Base-by-base conservation (phyloP, 2,888 invertebrate genomes). In the Apoderus coryli region DNA sequence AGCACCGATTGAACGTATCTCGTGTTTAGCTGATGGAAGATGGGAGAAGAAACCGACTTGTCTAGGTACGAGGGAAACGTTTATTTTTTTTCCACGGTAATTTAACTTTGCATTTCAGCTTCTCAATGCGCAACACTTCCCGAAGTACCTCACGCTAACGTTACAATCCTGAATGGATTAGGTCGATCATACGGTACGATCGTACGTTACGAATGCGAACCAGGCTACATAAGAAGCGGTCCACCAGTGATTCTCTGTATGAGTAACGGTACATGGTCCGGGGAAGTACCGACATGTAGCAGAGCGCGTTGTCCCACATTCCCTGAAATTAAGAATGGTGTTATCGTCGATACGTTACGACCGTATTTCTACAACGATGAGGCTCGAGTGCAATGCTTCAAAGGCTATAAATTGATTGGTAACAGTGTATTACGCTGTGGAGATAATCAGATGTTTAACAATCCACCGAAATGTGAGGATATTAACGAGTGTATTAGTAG, bases 261-360 rank as follows among this genome's bases (percentile, higher is more conserved):
- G 86, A 89, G 88, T 50, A 89, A 90, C 50, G 90, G 90, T 29
- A 88, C 89, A 6, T 92, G 90, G 90, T 89, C 89, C 35, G 86
- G 85, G 35, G 76, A 81, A 43, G 85, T 89, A 3, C 90, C 90
- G 2, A 73, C 76, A 4, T 90, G 90, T 56, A 71, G 82, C 16
- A 72, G 86, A 25, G 37, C 39, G n/a, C 29, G 77, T 75, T 84
- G 82, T 52, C 69, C 75, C 1, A 66, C 66, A 41, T 68, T 82
- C 49, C 88, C 88, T 1, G 72, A 73, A 51, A 80, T 90, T 37
- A 74, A 76, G 45, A 89, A 89, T 49, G 90, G 90, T 10, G 86
- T 82, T 46, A 71, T 90, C 24, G 78, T 84, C 12, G 88, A 90
- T 45, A 64, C 70, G 10, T 67, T 72, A 0, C 69, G 76, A 40